Evolutionary conservation across 2,888 invertebrate genomes (phyloP), one percentile per base, ranked within the genome.

Genomic region (Drosophila kambysellisi): DNA sequence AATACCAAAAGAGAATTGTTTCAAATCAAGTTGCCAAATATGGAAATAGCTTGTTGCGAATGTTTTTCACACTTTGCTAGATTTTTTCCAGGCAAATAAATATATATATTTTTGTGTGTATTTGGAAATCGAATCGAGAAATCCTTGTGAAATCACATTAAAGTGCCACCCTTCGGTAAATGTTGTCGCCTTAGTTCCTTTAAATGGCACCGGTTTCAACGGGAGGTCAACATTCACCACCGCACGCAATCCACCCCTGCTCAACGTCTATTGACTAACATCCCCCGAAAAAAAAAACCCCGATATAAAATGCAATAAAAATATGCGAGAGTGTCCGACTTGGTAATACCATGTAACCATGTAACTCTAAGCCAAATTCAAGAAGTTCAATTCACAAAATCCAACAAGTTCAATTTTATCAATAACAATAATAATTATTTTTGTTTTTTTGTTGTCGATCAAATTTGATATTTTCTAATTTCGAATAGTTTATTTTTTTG

Each of bases 91-190:
- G 15, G 0, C 7, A 15, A 46, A 41, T 1, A n/a, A 9, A 6
- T 15, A 35, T 37, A 15, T 15, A 37, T 37, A 37, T 37, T 25
- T 25, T 25, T 41, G 37, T 41, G 7, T 15, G 46, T 25, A 8
- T 46, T 25, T 46, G 46, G 25, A 25, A 46, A 46, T 25, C 25
- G 46, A 46, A 46, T 46, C 12, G 46, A 20, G 46, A 46, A 46
- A 46, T 46, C 46, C 46, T 60, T 50, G 53, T 54, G 62, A 69
- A 76, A 76, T 76, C 76, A 65, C 68, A 76, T 73, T 56, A 50
- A 62, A 69, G 32, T 76, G 76, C 76, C 69, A 77, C 76, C 76
- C 76, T 65, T 51, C 48, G 62, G 62, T 59, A 46, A 64, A 68
- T 61, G 51, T 64, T 61, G 46, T 76, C 46, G 57, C 54, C 62